Evolutionary conservation across 2,113 vertebrate genomes (phyloP), one percentile per base, ranked within the genome.

Genomic region (Malurus melanocephalus): DNA sequence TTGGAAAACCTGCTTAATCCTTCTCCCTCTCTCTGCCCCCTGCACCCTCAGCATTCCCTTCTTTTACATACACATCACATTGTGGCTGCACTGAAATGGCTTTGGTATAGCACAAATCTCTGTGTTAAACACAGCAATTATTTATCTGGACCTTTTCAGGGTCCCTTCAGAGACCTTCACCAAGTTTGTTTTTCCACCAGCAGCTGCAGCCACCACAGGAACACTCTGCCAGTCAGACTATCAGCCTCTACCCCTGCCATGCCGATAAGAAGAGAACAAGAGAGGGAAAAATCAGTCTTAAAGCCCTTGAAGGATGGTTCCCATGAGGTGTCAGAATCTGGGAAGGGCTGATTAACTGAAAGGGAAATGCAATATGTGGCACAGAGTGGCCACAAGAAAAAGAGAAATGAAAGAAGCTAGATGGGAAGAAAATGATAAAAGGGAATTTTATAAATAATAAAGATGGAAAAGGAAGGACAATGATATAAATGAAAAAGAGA

Each of bases 361-460:
- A 13, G 35, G 3, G 20, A 87, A 89, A 73, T 46, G 43, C 60
- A 80, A 40, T 51, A 42, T 40, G 23, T n/a, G 46, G 14, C 21
- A 83, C 26, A 59, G 82, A 85, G 18, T 15, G 42, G 10, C 23
- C 71, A 27, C 5, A 8, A 77, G 60, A 71, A 77, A 89, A 83
- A 35, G 19, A 71, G 23, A 89, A 89, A 51, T 2, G 8, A 71
- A 87, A 92, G 59, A 74, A 80, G 21, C 30, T 83, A 85, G 24
- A 83, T 56, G 15, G 43, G 23, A 85, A 83, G 35, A 69, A 91
- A 74, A 42, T 17, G 6, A 77, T 67, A 67, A 85, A 83, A 80
- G 33, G 11, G 68, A 80, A 83, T 85, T 48, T 80, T 89, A 62
- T 89, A 85, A 91, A 77, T 85, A 85, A 80, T 64, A 67, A 85